Evolutionary conservation across 2,888 invertebrate species (phyloP).

Genomic region (Chymomyza amoena): DNA sequence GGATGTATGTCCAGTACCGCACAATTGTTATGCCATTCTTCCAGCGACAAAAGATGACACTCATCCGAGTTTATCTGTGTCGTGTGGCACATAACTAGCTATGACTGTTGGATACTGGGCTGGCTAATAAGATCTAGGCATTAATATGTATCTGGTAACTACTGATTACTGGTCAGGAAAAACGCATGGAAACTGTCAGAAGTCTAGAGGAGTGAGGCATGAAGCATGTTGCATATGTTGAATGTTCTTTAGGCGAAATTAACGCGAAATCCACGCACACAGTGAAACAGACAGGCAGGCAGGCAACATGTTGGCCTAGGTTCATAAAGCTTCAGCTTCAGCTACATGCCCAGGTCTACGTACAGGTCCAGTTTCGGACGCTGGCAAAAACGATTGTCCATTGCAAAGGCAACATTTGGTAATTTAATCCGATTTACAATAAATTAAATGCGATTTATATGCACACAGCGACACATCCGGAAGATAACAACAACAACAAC

Average conservation of each 20-base stretch:
- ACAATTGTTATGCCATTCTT: background rate
- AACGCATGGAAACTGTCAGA: conserved; percentile 6
- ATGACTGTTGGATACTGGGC: background rate
- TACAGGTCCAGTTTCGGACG: background rate
- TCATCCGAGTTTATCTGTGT: conserved; percentile 11
- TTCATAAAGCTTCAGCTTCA: background rate
- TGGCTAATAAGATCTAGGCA: background rate
- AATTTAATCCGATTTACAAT: conserved; percentile 77
- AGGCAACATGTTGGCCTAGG: background rate
- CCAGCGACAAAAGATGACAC: background rate
- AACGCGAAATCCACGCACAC: background rate
- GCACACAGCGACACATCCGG: conserved; percentile 72
- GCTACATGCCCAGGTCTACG: background rate
- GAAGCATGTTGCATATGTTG: background rate
- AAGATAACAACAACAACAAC: conserved; percentile 54
- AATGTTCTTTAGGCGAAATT: conserved; percentile 1
- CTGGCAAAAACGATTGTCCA: conserved; percentile 39
- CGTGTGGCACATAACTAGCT: conserved; percentile 13
- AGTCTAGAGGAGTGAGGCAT: background rate
- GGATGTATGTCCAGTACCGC: background rate
- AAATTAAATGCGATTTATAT: conserved; percentile 76
- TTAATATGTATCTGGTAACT: background rate
- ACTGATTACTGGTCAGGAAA: background rate
- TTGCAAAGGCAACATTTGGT: conserved; percentile 61
- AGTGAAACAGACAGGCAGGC: background rate